These are phyloP conservation scores for Platygyra sinensis DNA, from an alignment of 64 coral and sea anemone species.

Conservation along the genomic window DNA sequence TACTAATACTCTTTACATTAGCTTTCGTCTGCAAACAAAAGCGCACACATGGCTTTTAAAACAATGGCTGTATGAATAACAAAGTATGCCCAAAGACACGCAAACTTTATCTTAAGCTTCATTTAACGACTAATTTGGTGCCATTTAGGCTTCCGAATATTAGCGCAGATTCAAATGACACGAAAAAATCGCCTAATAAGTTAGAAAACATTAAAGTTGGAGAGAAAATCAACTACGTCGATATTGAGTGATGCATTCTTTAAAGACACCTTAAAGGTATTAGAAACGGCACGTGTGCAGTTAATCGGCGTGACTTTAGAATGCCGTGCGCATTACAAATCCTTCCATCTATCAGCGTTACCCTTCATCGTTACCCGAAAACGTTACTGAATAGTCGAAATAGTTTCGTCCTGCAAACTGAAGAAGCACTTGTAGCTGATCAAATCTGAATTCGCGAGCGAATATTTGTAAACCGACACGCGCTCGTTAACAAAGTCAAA, in stretches of 20 bases:
- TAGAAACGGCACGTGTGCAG: not conserved
- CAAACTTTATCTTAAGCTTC: not conserved
- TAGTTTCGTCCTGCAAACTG: no score
- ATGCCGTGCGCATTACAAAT: no score
- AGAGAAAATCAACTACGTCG: not conserved
- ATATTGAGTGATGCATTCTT: no score
- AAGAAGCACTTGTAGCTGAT: not conserved
- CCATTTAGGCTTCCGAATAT: not conserved
- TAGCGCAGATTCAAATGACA: not conserved
- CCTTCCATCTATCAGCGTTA: no score
- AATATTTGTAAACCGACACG: constrained; percentile 1
- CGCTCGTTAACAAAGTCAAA: constrained; percentile 18
- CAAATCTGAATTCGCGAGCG: not conserved
- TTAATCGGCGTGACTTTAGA: not conserved
- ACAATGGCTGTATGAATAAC: constrained; percentile 3
- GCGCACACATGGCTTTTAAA: constrained; percentile 25
- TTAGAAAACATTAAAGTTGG: not conserved
- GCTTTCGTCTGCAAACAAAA: constrained; percentile 25
- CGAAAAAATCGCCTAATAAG: not conserved
- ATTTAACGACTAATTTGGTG: not conserved
- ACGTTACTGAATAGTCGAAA: no score
- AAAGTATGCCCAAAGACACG: constrained; percentile 6
- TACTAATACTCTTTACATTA: constrained; percentile 39
- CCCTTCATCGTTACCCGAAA: no score
- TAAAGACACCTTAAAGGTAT: constrained; percentile 11